These are phyloP conservation scores for Argya squamiceps DNA, from an alignment of 2,797 vertebrate species.

Conservation along the genomic window DNA sequence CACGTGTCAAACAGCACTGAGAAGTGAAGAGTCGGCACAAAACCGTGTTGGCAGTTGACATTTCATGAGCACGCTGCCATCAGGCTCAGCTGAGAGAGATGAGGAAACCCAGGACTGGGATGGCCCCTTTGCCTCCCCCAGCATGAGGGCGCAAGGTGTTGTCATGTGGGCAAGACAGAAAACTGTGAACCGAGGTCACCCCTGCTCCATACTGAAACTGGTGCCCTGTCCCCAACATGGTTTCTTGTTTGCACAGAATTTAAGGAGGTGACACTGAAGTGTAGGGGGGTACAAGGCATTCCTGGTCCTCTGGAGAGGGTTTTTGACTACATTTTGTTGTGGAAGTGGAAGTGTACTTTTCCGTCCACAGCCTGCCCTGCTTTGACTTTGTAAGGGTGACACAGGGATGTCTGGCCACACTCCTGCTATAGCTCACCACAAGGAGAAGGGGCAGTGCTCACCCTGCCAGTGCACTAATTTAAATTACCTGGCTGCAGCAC, in stretches of 20 bases:
- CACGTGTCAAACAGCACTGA: rapidly evolving
- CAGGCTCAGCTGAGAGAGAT: neutral
- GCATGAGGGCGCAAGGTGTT: neutral
- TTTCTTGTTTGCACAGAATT: neutral
- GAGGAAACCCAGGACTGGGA: neutral
- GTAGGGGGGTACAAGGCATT: neutral
- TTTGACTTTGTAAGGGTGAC: neutral
- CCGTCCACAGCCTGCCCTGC: neutral
- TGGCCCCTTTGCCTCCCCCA: rapidly evolving
- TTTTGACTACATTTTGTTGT: neutral
- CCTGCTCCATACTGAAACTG: neutral
- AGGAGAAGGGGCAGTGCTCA: neutral
- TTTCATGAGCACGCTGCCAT: neutral
- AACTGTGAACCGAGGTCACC: neutral
- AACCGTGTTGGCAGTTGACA: neutral
- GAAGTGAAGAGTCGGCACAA: neutral
- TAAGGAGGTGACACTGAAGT: neutral
- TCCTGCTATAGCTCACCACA: neutral
- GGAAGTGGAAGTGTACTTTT: neutral
- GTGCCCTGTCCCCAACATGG: rapidly evolving
- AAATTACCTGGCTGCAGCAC: neutral
- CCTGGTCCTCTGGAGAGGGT: neutral
- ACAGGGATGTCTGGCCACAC: neutral
- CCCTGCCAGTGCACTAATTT: neutral
- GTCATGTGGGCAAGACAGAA: neutral